Conservation (phyloP, 2,113 vertebrate species). For the Petroica traversi region DNA sequence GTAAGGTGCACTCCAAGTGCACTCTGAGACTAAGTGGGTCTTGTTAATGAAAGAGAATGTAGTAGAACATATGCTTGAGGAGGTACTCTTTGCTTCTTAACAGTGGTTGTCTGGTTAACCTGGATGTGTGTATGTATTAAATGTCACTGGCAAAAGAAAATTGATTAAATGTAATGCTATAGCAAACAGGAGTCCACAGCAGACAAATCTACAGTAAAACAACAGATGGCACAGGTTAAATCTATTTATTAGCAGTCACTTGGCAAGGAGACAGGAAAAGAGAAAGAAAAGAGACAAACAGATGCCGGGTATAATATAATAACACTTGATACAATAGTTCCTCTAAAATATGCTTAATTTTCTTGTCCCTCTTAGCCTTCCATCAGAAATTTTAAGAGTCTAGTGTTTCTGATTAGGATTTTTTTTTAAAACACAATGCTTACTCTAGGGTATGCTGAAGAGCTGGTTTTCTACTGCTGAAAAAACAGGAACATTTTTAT, state of each 20-base stretch:
- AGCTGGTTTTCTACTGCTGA: neutral
- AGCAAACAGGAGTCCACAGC: neutral
- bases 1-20: neutral
- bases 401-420: neutral
- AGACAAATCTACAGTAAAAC: neutral
- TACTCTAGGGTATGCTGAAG: neutral
- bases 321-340: neutral
- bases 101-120: neutral
- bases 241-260: slow-evolving; percentile 17
- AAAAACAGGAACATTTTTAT: neutral
- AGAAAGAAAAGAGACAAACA: neutral
- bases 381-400: neutral
- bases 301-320: neutral
- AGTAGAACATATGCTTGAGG: neutral
- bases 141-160: neutral
- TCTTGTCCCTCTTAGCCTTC: neutral
- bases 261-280: neutral
- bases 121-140: neutral
- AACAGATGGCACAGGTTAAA: slow-evolving; percentile 53
- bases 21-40: neutral
- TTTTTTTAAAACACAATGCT: neutral
- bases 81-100: neutral
- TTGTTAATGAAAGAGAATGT: neutral
- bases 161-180: neutral
- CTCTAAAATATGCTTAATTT: neutral